Evolutionary conservation across 2,113 vertebrate genomes (phyloP), one percentile per base, ranked within the genome.

Genomic region (Chrysochloris asiatica): DNA sequence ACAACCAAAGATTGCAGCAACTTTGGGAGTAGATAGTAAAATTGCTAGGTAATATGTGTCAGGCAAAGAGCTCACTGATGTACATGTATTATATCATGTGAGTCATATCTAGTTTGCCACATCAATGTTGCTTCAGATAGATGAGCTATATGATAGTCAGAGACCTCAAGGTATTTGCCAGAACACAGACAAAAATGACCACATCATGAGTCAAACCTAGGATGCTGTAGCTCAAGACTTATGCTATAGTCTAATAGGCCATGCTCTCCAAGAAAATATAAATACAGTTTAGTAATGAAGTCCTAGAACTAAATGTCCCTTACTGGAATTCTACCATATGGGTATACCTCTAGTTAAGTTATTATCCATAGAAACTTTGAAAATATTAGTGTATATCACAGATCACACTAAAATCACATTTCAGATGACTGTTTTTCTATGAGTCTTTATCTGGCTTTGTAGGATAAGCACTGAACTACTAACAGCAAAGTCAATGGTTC

Each of bases 11-110:
- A 6, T 47, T 47, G 26, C 2, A 24, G 54, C 69, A 28, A 0
- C 8, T 2, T 3, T 59, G 24, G 7, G 16, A 6, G 7, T 26
- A 54, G 7, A 21, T 16, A 28, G n/a, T 52, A 8, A 33, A n/a
- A 43, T 9, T 4, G 9, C 11, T 0, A 67, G 7, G 24, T 36
- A 16, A 6, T 26, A 28, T 16, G 5, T 41, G 17, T 14, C 38
- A 8, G 12, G 0, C 22, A 52, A 9, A 13, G 5, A 8, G n/a
- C 24, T 36, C 33, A 76, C 21, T 4, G 6, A 8, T 30, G 28
- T 8, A 0, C 30, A 11, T 1, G 3, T 1, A 8, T 22, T 0
- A 2, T 1, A 72, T 33, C 6, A 36, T 47, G 54, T 28, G 33
- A 45, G n/a, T 47, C 9, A 3, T 2, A 12, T 11, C 72, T 73